Evolutionary conservation across 1,140 invertebrate species (phyloP).

Genomic region (Anastrepha ludens): DNA sequence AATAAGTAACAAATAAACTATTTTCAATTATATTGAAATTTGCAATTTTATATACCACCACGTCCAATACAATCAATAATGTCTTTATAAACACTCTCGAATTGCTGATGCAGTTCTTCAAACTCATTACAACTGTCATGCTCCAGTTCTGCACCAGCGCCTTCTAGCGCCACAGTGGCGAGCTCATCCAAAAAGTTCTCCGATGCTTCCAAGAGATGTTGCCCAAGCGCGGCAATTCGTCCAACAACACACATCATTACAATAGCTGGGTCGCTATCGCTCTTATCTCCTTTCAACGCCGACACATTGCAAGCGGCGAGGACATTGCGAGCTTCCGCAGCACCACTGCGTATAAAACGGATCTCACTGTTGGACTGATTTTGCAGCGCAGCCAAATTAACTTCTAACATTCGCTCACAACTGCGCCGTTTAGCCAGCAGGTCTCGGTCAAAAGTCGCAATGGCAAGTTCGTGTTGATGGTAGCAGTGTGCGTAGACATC

Average conservation of each 20-base stretch:
- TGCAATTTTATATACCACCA: too few relatives aligned
- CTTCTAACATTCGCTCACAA: background rate
- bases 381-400: background rate
- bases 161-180: background rate
- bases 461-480: slow-evolving; percentile 59
- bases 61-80: slow-evolving; percentile 49
- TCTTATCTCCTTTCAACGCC: background rate
- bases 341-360: background rate
- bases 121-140: slow-evolving; percentile 59
- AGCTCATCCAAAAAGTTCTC: background rate
- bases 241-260: slow-evolving; percentile 1
- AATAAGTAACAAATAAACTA: too few relatives aligned
- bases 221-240: background rate
- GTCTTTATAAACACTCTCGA: slow-evolving; percentile 58
- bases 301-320: background rate
- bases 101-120: slow-evolving; percentile 59
- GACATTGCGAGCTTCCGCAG: background rate
- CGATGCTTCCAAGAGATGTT: background rate
- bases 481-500: slow-evolving; percentile 56
- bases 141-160: background rate
- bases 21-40: too few relatives aligned
- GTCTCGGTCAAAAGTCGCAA: slow-evolving; percentile 60
- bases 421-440: background rate
- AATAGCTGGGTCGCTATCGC: background rate
- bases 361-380: background rate